Conservation (phyloP, 2,888 invertebrate genomes). For the Ditula angustiorana region DNA sequence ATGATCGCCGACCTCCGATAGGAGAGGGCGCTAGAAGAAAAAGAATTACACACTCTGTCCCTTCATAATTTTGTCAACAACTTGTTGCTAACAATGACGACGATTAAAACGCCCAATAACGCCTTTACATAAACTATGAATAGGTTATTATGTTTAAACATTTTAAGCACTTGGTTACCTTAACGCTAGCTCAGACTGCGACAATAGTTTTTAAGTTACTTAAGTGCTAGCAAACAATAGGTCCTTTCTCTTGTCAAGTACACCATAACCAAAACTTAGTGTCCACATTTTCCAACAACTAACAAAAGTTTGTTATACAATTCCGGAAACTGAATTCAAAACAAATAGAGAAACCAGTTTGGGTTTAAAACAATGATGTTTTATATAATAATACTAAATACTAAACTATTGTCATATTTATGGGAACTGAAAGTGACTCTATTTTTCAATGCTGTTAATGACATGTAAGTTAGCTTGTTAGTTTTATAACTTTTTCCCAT, state of each 20-base stretch:
- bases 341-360: constrained; percentile 11
- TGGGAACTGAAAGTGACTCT: not conserved
- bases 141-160: too few relatives aligned
- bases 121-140: too few relatives aligned
- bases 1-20: too few relatives aligned
- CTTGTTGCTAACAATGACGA: too few relatives aligned
- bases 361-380: not conserved
- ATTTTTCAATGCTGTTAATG: not conserved
- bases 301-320: constrained; percentile 2
- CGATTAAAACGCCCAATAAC: too few relatives aligned
- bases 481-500: not conserved
- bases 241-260: not conserved
- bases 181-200: too few relatives aligned
- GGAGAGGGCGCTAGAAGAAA: too few relatives aligned
- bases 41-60: too few relatives aligned
- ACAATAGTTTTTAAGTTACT: too few relatives aligned
- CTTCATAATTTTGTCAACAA: too few relatives aligned
- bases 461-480: not conserved
- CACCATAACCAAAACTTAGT: not conserved
- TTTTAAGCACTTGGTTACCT: too few relatives aligned
- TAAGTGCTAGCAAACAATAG: not conserved
- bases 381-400: constrained; percentile 1
- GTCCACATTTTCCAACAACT: not conserved
- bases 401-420: not conserved
- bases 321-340: not conserved